Evolutionary conservation across 37 sponge, comb jelly and placozoan genomes (phyloP).

Genomic region (Tethya wilhelma): DNA sequence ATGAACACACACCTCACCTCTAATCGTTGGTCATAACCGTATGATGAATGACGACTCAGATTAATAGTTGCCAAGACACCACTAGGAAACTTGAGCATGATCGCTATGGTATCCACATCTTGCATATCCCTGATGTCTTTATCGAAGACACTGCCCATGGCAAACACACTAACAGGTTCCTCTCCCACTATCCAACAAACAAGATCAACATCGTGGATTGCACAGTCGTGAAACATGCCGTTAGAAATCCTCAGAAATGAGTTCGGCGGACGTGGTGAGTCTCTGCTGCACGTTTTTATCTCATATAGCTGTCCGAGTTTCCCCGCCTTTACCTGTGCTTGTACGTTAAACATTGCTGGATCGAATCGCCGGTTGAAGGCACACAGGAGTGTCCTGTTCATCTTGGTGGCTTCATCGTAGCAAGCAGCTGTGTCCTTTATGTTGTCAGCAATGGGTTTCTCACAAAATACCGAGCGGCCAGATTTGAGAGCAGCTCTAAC

Average conservation of each 20-base stretch:
- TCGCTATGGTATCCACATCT: slow-evolving; percentile 84
- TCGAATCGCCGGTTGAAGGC: slow-evolving; percentile 89
- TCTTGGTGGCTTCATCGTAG: slow-evolving; percentile 62
- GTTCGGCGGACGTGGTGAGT: slow-evolving; percentile 77
- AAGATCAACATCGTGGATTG: slow-evolving; percentile 85
- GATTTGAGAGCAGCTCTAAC: slow-evolving; percentile 56
- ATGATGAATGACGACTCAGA: slow-evolving; percentile 75
- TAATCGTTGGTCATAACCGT: slow-evolving; percentile 86
- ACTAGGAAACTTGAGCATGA: slow-evolving; percentile 75
- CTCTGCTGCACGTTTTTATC: slow-evolving; percentile 69
- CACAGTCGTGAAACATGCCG: slow-evolving; percentile 87
- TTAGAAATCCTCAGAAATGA: slow-evolving; percentile 72
- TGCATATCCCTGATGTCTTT: slow-evolving; percentile 56
- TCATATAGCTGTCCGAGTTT: slow-evolving; percentile 72
- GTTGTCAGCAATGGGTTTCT: slow-evolving; percentile 77
- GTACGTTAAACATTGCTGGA: slow-evolving; percentile 47
- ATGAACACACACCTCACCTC: slow-evolving; percentile 49
- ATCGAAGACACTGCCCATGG: slow-evolving; percentile 38
- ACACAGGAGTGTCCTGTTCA: slow-evolving; percentile 63
- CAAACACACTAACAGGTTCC: slow-evolving; percentile 55
- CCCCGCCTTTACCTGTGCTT: slow-evolving; percentile 47
- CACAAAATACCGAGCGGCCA: slow-evolving; percentile 83
- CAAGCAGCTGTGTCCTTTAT: slow-evolving; percentile 19
- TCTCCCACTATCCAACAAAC: slow-evolving; percentile 78
- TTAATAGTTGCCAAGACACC: slow-evolving; percentile 75